Evolutionary conservation across 2,888 invertebrate species (phyloP).

Genomic region (Acrobeloides nanus): DNA sequence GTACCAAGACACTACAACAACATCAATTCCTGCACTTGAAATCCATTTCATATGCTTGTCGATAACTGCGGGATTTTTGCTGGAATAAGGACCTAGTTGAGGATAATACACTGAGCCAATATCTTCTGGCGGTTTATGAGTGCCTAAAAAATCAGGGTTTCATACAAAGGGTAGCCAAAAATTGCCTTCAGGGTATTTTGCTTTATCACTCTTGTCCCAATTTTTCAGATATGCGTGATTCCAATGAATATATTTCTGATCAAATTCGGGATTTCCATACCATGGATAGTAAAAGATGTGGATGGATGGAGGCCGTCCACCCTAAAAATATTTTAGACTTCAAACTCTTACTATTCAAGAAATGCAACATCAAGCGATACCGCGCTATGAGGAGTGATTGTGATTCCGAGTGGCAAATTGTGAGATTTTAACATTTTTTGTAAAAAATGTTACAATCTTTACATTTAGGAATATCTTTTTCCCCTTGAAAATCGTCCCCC

Average conservation of each 20-base stretch:
- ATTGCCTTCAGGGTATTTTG: slow-evolving; percentile 57
- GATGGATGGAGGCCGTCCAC: slow-evolving; percentile 12
- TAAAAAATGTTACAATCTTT: no score
- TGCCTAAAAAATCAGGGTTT: slow-evolving; percentile 32
- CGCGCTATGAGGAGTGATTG: no score
- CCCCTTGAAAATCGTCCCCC: no score
- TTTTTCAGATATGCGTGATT: slow-evolving; percentile 55
- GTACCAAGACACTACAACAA: slow-evolving; percentile 62
- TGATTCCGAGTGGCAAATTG: no score
- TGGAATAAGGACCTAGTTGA: slow-evolving; percentile 59
- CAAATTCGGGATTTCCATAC: slow-evolving; percentile 42
- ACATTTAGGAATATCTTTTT: no score
- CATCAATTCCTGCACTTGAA: slow-evolving; percentile 62
- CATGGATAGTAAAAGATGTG: slow-evolving; percentile 58
- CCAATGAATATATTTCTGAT: slow-evolving; percentile 45
- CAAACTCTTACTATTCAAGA: no score
- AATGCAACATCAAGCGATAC: no score
- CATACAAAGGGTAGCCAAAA: not conserved
- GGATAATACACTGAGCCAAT: slow-evolving; percentile 61
- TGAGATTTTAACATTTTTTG: no score
- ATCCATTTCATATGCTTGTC: slow-evolving; percentile 63
- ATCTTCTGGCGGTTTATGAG: slow-evolving; percentile 60
- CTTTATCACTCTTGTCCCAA: slow-evolving; percentile 54
- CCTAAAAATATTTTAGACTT: not conserved
- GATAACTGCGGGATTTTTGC: slow-evolving; percentile 44